Evolutionary conservation across 2,113 vertebrate genomes (phyloP), one percentile per base, ranked within the genome.

Genomic region (Macrotis lagotis): DNA sequence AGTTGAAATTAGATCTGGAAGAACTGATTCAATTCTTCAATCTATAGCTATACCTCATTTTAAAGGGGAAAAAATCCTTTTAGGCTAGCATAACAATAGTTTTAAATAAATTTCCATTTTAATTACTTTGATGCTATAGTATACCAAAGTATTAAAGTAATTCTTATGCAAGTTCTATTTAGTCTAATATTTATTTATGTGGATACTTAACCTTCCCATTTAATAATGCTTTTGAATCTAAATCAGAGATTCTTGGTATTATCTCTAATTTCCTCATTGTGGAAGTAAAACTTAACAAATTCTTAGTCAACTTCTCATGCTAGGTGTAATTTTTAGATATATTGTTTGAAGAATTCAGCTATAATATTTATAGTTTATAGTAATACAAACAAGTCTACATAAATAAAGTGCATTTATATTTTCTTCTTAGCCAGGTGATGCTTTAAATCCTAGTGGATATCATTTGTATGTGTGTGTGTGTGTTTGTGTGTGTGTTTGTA

Each of bases 21-120:
- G 51, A 97, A 94, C 96, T 97, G 97, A 97, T 97, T 97, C 96
- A 98, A 97, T 97, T 59, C 53, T 50, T 95, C 91, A 96, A 96
- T 95, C 97, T 96, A 97, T 90, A 55, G 97, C 95, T 97, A 31
- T 90, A 48, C 51, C 94, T 93, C 19, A 25, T 31, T 51, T 55
- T 55, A 55, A 55, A 28, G 53, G 11, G 11, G 31, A 55, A 55
- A 55, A 11, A 55, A 1, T 48, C 28, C 14, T 66, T 98, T 97
- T 96, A 94, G 94, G 93, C 94, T 94, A 96, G 91, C 26, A 97
- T 95, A 66, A 91, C 55, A 97, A 98, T 98, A 96, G 96, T 97
- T 94, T 97, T 97, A 98, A 96, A 97, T 92, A 95, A 97, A 95
- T 94, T 97, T 50, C 49, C 91, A 52, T 92, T 97, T 97, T 97